Conservation (phyloP, 2,888 invertebrate species). For the Rapana venosa region DNA sequence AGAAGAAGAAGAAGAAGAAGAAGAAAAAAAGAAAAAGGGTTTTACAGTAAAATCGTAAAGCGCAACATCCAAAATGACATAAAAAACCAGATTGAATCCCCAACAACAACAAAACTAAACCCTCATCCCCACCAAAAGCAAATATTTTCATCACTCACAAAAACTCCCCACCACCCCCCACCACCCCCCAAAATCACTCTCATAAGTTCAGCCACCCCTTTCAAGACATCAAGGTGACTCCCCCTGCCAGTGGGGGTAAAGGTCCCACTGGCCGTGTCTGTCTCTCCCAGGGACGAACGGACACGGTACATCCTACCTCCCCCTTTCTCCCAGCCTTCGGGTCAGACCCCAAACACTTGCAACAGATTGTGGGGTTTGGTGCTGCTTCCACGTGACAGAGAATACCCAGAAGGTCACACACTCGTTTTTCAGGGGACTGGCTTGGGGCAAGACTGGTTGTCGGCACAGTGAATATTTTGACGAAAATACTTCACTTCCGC, state of each 20-base stretch:
- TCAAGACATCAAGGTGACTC: background rate
- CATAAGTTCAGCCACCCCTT: background rate
- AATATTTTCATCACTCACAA: too few species aligned
- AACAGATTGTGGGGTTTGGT: constrained; percentile 24
- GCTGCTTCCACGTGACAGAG: constrained; percentile 8
- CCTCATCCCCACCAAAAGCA: too few species aligned
- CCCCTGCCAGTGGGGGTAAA: background rate
- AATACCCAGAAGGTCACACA: constrained; percentile 27
- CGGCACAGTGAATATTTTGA: constrained; percentile 3
- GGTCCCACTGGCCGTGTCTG: background rate
- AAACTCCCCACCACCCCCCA: too few species aligned
- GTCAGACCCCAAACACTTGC: constrained; percentile 33
- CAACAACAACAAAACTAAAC: too few species aligned
- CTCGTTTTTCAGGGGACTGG: constrained; percentile 8
- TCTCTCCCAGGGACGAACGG: background rate
- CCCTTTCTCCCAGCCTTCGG: background rate
- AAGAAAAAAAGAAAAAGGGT: too few species aligned
- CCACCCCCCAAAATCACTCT: too few species aligned
- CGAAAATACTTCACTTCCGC: constrained; percentile 25
- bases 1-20: too few species aligned
- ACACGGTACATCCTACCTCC: constrained; percentile 30
- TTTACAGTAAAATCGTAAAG: too few species aligned
- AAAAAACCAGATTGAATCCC: too few species aligned
- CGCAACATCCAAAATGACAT: too few species aligned
- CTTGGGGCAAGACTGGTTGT: background rate